Evolutionary conservation across 92 coral and sea anemone species (phyloP).

Genomic region (Heliopora coerulea): DNA sequence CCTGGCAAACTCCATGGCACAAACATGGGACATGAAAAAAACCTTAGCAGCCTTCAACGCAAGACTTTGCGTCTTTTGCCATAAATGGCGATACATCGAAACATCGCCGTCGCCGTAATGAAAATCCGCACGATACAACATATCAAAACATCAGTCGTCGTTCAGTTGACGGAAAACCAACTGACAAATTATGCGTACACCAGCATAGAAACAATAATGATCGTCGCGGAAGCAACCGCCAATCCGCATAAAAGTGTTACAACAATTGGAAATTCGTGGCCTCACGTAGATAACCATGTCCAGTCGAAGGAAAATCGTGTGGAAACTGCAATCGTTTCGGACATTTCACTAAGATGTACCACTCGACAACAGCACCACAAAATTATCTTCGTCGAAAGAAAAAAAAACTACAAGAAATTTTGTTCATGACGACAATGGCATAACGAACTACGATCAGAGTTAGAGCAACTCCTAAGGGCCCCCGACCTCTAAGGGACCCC

Average conservation of each 20-base stretch:
- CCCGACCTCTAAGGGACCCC: no score
- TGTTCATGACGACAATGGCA: neutral
- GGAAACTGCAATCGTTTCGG: slow-evolving; percentile 6
- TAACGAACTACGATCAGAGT: no score
- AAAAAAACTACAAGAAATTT: neutral
- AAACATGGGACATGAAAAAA: no score
- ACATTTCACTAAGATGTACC: slow-evolving; percentile 17
- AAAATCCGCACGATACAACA: neutral
- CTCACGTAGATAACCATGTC: slow-evolving; percentile 2
- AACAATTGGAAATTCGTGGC: slow-evolving; percentile 24
- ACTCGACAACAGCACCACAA: neutral
- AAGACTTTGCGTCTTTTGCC: neutral
- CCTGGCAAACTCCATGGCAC: no score
- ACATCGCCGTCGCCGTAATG: neutral
- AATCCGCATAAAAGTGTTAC: neutral
- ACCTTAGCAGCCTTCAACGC: no score
- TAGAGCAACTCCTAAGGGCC: no score
- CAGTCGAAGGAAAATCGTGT: neutral
- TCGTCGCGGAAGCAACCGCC: neutral
- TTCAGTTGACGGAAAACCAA: neutral
- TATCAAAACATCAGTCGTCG: neutral
- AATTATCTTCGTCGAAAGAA: neutral
- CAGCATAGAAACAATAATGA: neutral
- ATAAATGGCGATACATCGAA: neutral
- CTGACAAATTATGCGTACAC: neutral